phyloP scores from a whole-genome alignment of 2,888 invertebrate species.

The Linnaemya vulpina region DNA sequence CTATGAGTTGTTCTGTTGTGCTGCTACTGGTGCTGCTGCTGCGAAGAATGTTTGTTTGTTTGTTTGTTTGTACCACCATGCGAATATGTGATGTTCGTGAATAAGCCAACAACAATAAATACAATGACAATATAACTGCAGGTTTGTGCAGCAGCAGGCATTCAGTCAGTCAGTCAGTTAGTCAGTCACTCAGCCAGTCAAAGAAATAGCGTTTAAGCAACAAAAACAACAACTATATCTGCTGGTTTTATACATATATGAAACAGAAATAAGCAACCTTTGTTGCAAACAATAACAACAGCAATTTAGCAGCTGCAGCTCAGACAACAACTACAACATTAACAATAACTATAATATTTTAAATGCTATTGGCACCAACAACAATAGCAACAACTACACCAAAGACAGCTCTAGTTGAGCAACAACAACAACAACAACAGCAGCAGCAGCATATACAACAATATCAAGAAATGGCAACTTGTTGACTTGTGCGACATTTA shows the following conservation, averaged over 20 bases:
- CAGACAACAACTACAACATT: constrained; percentile 54
- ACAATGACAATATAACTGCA: constrained; percentile 35
- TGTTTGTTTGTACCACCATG: neutral
- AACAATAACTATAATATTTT: constrained; percentile 49
- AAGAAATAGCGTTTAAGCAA: constrained; percentile 10
- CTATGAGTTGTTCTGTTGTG: constrained; percentile 10
- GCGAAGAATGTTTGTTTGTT: constrained; percentile 3
- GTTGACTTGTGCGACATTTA: constrained; percentile 80
- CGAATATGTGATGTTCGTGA: neutral
- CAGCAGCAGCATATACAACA: constrained; percentile 48
- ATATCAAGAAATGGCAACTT: constrained; percentile 71
- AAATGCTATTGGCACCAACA: constrained; percentile 60
- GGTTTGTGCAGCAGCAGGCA: constrained; percentile 16
- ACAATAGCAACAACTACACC: constrained; percentile 43
- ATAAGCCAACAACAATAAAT: constrained; percentile 39
- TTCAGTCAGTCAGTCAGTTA: neutral
- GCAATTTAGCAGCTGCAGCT: constrained; percentile 22
- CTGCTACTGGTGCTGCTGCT: constrained; percentile 7
- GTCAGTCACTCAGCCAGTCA: neutral
- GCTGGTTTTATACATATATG: constrained; percentile 7
- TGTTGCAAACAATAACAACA: constrained; percentile 51
- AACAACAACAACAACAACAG: constrained; percentile 25
- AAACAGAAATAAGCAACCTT: constrained; percentile 49
- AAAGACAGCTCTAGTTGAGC: constrained; percentile 29
- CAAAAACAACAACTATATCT: constrained; percentile 34